Evolutionary conservation across 2,888 invertebrate species (phyloP), one percentile per base, ranked within the genome.

Genomic region (Xylota segnis): DNA sequence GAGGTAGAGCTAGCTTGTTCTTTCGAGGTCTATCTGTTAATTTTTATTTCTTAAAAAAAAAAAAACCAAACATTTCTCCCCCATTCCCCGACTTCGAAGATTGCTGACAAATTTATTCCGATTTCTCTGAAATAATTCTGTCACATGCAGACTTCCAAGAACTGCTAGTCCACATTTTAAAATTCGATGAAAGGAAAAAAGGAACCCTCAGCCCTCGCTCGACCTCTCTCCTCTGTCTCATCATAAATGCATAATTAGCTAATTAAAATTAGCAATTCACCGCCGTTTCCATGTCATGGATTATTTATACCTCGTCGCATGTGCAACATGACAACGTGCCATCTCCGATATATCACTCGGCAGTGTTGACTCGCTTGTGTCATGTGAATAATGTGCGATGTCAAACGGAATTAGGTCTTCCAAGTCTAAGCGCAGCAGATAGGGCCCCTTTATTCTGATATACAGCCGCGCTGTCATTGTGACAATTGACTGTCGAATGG

Each of bases 181-280:
- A 52, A 40, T 47, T 18, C 43, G 50, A 72, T 45, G 59, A 74
- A 52, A 75, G 16, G 45, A 61, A n/a, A 23, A n/a, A 40, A 14
- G 16, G 34, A 5, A 66, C 56, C 16, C 27, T 14, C 10, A 12
- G 7, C 10, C 37, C 9, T 23, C 52, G 29, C n/a, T 37, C 23
- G 37, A 54, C 2, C 18, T 34, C 16, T 12, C 52, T 27, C 27
- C 7, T 54, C 16, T 45, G 1, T 32, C 40, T 56, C 32, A 23
- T 23, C 23, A 37, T 29, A 54, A 61, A 50, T 27, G 10, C 59
- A 37, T 72, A 59, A 79, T 65, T 72, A 79, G 52, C 58, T 77
- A 71, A 83, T 83, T 83, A 65, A 71, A 77, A 83, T 83, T 83
- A 83, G 83, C 65, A 54, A 66, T 71, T 77, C 83, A 58, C 61